Conservation (phyloP, 2,797 vertebrate species). For the Hafferia zeledoni region DNA sequence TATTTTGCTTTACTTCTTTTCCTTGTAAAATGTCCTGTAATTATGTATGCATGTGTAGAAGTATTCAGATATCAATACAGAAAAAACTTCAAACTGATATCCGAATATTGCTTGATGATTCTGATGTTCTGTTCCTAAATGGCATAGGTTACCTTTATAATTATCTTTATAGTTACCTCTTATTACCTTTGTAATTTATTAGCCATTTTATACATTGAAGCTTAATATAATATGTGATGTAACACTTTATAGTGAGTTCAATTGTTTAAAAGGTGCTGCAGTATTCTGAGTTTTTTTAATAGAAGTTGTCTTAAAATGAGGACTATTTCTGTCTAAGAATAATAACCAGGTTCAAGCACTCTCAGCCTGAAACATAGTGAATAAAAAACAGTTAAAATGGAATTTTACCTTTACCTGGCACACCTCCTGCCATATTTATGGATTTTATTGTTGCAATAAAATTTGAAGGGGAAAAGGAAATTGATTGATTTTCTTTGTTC, state of each 20-base stretch:
- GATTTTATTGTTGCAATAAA: conserved; percentile 25
- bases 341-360: not conserved
- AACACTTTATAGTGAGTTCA: not conserved
- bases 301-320: not conserved
- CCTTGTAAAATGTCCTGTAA: not conserved
- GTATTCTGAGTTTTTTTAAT: not conserved
- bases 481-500: not conserved
- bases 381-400: conserved; percentile 7
- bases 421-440: not conserved
- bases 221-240: not conserved
- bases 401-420: not conserved
- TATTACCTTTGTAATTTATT: not conserved
- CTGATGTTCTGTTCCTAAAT: not conserved
- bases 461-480: not conserved
- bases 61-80: not conserved
- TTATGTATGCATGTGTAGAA: not conserved
- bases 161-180: not conserved
- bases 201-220: not conserved
- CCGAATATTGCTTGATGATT: not conserved
- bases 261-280: not conserved
- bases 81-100: not conserved
- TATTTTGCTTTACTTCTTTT: not conserved
- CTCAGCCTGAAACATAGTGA: not conserved
- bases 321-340: not conserved
- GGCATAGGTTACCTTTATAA: not conserved